Evolutionary conservation across 2,797 vertebrate species (phyloP).

Genomic region (Coluber constrictor): DNA sequence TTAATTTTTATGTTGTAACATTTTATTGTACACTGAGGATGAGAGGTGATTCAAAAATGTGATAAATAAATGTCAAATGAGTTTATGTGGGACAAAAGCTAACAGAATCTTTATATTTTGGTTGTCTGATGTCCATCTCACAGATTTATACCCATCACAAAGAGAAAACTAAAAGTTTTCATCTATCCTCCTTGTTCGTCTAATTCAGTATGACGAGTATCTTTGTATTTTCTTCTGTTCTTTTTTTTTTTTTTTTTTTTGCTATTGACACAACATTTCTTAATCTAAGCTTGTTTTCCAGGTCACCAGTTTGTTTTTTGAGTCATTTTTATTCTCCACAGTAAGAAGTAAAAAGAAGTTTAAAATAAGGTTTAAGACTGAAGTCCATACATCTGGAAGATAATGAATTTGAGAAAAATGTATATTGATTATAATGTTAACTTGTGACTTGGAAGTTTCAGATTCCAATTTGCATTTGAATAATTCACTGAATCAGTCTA

Average conservation of each 20-base stretch:
- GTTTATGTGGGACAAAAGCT: slow-evolving; percentile 9
- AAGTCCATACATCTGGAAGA: not conserved
- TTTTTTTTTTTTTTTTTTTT: slow-evolving; percentile 13
- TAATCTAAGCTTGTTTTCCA: slow-evolving; percentile 35
- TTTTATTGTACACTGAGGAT: not conserved
- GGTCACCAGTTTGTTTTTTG: slow-evolving; percentile 33
- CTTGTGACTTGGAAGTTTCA: not conserved
- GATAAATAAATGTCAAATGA: slow-evolving; percentile 4
- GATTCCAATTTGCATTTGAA: not conserved
- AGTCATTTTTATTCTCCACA: slow-evolving; percentile 15
- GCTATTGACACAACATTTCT: slow-evolving; percentile 12
- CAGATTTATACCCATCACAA: not conserved
- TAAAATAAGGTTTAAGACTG: not conserved
- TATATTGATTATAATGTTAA: not conserved
- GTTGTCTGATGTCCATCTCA: not conserved
- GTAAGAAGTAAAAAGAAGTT: not conserved
- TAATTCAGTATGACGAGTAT: slow-evolving; percentile 28
- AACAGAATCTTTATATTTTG: not conserved
- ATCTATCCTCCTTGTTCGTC: not conserved
- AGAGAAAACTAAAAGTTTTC: slow-evolving; percentile 12
- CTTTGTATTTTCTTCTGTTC: not conserved
- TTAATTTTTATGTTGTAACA: not conserved
- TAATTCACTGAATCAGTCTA: not conserved
- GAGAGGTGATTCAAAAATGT: not conserved
- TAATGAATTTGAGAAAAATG: not conserved